Percentiles rank a stretch among this genome's conserved stretches.
phyloP scores from a whole-genome alignment of 2,888 invertebrate genomes.

The Mesorhabditis belari region DNA sequence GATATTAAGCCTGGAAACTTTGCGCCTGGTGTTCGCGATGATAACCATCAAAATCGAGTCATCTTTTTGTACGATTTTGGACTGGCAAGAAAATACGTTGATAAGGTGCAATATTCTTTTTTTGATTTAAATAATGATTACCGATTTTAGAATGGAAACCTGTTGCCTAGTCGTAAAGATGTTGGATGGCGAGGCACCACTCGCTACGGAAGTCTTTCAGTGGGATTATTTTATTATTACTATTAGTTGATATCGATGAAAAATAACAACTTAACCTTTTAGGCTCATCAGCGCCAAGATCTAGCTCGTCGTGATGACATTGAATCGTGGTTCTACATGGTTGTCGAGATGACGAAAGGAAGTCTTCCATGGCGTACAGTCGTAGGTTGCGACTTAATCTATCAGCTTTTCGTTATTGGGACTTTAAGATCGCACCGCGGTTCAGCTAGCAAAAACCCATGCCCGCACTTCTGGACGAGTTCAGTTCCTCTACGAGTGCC shows the following conservation, averaged over 20 bases:
- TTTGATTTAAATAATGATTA: not conserved
- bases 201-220: slow-evolving; percentile 32
- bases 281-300: slow-evolving; percentile 9
- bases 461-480: not conserved
- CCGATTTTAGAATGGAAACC: slow-evolving; percentile 13
- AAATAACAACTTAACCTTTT: not conserved
- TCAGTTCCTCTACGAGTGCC: slow-evolving; percentile 31
- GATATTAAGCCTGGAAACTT: slow-evolving; percentile 47
- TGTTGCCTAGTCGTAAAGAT: slow-evolving; percentile 29
- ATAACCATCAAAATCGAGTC: slow-evolving; percentile 18
- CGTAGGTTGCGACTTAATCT: slow-evolving; percentile 10
- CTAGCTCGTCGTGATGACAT: slow-evolving; percentile 32
- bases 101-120: slow-evolving; percentile 4
- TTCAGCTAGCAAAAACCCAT: not conserved
- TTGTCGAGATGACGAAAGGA: slow-evolving; percentile 34
- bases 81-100: slow-evolving; percentile 27
- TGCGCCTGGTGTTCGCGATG: slow-evolving; percentile 34
- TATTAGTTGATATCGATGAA: too few species aligned
- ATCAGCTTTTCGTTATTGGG: not conserved
- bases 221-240: not conserved
- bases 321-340: slow-evolving; percentile 40
- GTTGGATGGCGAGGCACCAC: slow-evolving; percentile 45
- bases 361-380: slow-evolving; percentile 35
- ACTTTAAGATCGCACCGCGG: not conserved
- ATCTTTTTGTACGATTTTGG: slow-evolving; percentile 40